Base-by-base conservation (phyloP, 30 jellyfish, hydroid and myxozoan genomes). In the Hydractinia echinata region DNA sequence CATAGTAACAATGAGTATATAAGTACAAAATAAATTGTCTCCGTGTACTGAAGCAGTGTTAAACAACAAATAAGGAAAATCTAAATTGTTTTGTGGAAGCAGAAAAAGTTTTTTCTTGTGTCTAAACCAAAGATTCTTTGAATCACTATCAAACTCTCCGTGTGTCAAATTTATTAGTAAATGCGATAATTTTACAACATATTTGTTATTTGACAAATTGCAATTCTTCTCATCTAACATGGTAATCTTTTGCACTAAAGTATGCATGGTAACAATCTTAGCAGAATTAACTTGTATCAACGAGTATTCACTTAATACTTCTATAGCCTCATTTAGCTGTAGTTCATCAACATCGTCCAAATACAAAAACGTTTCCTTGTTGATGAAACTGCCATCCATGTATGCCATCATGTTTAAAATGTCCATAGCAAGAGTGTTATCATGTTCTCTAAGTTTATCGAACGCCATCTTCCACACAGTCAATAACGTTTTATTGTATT, bases 381-480 rank as follows among this genome's bases (percentile, higher is more conserved):
- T 64, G 7, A 64, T 64, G 74, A 64, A 64, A 64, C 19, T 64
- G 19, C 74, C 74, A 1, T 64, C 74, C 74, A 64, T 64, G 39
- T 6, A 64, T 64, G 74, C 74, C 74, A 64, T 64, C 18, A 64
- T 64, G 39, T 64, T 64, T 13, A 64, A 64, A 64, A 64, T 51
- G 4, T 64, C 74, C 19, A 64, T 64, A 51, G 74, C 74, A 44
- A 64, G 51, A 64, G 19, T 44, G 39, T 64, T 64, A 64, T 13
- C 54, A 18, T 55, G 21, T 71, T 58, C 88, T 51, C 18, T 66
- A 52, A 85, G 50, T 82, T 72, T 76, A 48, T 85, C 94, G 79
- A 76, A 77, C 7, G 94, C 73, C 19, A 85, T 73, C 67, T 85
- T 71, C 94, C 94, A 85, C 10, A 86, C 81, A 6, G 74, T 64